A percentile compares a stretch with the other conserved stretches of the same genome.
These are phyloP conservation scores for Aquatica leii DNA, from an alignment of 2,888 invertebrate species.

Conservation along the genomic window DNA sequence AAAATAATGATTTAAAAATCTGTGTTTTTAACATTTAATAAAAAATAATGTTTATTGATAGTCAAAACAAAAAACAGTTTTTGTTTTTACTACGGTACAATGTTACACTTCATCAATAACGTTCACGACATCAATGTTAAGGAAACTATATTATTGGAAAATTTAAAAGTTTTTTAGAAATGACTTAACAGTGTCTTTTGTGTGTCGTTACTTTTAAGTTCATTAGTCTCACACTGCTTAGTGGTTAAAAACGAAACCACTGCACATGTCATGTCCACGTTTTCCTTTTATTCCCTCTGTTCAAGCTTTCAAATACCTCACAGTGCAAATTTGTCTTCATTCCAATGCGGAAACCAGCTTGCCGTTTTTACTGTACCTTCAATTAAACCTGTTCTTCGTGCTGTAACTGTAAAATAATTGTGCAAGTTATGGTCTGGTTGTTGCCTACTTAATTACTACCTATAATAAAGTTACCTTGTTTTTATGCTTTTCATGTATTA, in stretches of 20 bases:
- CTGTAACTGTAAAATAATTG: slow-evolving; percentile 37
- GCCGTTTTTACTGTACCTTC: slow-evolving; percentile 40
- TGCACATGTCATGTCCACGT: slow-evolving; percentile 37
- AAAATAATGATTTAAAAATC: too few relatives aligned
- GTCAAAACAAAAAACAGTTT: too few relatives aligned
- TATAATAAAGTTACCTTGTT: slow-evolving; percentile 35
- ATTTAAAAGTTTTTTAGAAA: slow-evolving; percentile 21
- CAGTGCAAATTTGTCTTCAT: slow-evolving; percentile 44
- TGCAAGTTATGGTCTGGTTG: slow-evolving; percentile 32
- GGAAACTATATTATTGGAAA: too few relatives aligned
- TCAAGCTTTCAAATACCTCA: slow-evolving; percentile 34
- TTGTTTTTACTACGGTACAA: too few relatives aligned
- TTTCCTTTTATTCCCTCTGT: slow-evolving; percentile 24
- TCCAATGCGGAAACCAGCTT: slow-evolving; percentile 41
- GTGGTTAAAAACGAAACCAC: slow-evolving; percentile 31
- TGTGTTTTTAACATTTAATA: too few relatives aligned
- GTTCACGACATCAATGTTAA: too few relatives aligned
- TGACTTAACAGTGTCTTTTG: slow-evolving; percentile 29
- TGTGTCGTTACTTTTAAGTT: slow-evolving; percentile 36
- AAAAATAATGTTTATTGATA: too few relatives aligned
- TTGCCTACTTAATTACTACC: slow-evolving; percentile 36
- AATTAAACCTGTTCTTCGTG: slow-evolving; percentile 37
- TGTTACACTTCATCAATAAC: too few relatives aligned
- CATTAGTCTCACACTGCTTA: slow-evolving; percentile 34
- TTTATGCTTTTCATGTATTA: slow-evolving; percentile 33